Base-by-base conservation (phyloP, 2,113 vertebrate species). In the Beaufortia kweichowensis region DNA sequence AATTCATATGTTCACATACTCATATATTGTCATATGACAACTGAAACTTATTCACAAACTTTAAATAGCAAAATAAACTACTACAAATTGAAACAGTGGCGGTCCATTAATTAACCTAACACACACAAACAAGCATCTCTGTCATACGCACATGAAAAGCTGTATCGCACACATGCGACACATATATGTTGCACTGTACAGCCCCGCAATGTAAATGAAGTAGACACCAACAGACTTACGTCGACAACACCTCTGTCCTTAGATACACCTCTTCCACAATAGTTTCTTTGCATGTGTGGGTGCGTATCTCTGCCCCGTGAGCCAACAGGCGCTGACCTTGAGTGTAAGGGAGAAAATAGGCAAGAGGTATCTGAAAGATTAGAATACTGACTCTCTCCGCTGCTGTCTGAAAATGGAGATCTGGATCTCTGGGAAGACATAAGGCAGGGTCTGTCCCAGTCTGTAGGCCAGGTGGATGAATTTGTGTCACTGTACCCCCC, bases 161-260 rank as follows among this genome's bases (percentile, higher is more conserved):
- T n/a, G n/a, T n/a, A n/a, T n/a, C n/a, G n/a, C n/a, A n/a, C n/a
- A n/a, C n/a, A n/a, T n/a, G n/a, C n/a, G n/a, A n/a, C n/a, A n/a
- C n/a, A n/a, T n/a, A n/a, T n/a, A n/a, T n/a, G n/a, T n/a, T 69
- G 26, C 50, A 4, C 29, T 68, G 12, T 46, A 6, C 10, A 9
- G 6, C 35, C 6, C 35, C 6, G 10, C 35, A 39, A 9, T 39
- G 35, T 12, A 24, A 23, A 50, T 65, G 10, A 50, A 69, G 10
- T 68, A 94, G 92, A 94, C 93, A 94, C 92, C n/a, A n/a, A n/a
- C 93, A 93, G 93, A 94, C 93, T 92, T 94, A 94, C 94, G 92
- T 93, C 93, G 93, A 93, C 91, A 92, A 92, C 94, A 93, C 93
- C 91, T 95, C 92, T 94, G 87, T 90, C 91, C 92, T 92, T 90